Percentiles rank a stretch among this genome's conserved stretches.
Conservation (phyloP, 1,140 invertebrate genomes). For the Atta texana region DNA sequence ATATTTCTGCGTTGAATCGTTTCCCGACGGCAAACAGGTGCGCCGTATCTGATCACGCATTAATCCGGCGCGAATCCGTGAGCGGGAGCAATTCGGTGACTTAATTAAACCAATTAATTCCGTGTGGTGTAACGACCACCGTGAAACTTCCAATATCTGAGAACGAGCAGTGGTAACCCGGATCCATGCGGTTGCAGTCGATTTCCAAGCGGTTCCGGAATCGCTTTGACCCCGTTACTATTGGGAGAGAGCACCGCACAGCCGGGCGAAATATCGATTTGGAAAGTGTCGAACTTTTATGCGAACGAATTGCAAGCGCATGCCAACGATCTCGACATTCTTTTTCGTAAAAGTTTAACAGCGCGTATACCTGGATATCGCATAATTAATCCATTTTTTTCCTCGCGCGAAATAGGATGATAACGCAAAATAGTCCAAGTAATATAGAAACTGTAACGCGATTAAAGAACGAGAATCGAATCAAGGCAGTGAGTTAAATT, state of each 20-base stretch:
- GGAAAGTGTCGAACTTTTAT: constrained; percentile 67
- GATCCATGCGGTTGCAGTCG: constrained; percentile 30
- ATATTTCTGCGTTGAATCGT: constrained; percentile 21
- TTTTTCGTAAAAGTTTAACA: background rate
- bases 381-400: constrained; percentile 37
- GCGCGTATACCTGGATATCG: background rate
- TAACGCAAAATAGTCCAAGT: no score
- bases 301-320: constrained; percentile 44
- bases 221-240: constrained; percentile 63
- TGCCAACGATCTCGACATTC: constrained; percentile 9
- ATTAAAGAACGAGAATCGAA: constrained; percentile 15
- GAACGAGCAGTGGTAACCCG: constrained; percentile 45
- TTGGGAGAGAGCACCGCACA: constrained; percentile 28
- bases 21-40: constrained; percentile 56
- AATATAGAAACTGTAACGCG: background rate
- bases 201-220: constrained; percentile 45
- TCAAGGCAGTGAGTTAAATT: constrained; percentile 20
- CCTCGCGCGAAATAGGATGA: background rate
- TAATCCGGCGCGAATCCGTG: constrained; percentile 65
- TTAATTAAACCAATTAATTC: constrained; percentile 76
- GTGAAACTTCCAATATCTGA: constrained; percentile 69
- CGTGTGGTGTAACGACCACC: constrained; percentile 54
- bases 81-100: constrained; percentile 69
- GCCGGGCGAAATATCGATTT: constrained; percentile 60
- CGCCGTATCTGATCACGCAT: constrained; percentile 66